phyloP scores from a whole-genome alignment of 53 echinoderm and acorn worm species.

The Mesocentrotus franciscanus region DNA sequence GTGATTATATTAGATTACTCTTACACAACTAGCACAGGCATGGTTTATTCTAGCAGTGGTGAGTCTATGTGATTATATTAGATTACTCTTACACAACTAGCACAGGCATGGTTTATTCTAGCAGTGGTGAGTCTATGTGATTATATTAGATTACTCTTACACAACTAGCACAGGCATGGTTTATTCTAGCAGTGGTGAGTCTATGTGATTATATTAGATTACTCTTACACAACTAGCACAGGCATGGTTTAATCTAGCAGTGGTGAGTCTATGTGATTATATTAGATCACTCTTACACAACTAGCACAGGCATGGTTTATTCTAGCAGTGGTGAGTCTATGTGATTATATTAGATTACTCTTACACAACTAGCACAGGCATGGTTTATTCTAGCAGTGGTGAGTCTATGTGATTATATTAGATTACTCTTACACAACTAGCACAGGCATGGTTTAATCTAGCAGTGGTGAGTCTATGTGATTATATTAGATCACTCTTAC shows the following conservation, averaged over 20 bases:
- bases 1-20: conserved; percentile 48
- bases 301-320: conserved; percentile 99
- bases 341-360: conserved; percentile 48
- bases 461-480: conserved; percentile 85
- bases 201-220: not conserved
- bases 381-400: conserved; percentile 99
- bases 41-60: conserved; percentile 99
- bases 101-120: conserved; percentile 98
- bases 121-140: conserved; percentile 85
- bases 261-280: conserved; percentile 75
- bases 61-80: conserved; percentile 40
- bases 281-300: conserved; percentile 82
- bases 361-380: conserved; percentile 97
- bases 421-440: conserved; percentile 90
- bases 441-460: conserved; percentile 98
- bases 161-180: conserved; percentile 98
- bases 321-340: conserved; percentile 90
- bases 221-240: conserved; percentile 98
- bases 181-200: conserved; percentile 97
- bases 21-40: conserved; percentile 97
- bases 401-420: conserved; percentile 40
- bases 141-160: conserved; percentile 73
- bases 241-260: conserved; percentile 98
- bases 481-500: conserved; percentile 74
- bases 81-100: conserved; percentile 90